Conservation (phyloP, 2,888 invertebrate species). For the Odiellus spinosus region DNA sequence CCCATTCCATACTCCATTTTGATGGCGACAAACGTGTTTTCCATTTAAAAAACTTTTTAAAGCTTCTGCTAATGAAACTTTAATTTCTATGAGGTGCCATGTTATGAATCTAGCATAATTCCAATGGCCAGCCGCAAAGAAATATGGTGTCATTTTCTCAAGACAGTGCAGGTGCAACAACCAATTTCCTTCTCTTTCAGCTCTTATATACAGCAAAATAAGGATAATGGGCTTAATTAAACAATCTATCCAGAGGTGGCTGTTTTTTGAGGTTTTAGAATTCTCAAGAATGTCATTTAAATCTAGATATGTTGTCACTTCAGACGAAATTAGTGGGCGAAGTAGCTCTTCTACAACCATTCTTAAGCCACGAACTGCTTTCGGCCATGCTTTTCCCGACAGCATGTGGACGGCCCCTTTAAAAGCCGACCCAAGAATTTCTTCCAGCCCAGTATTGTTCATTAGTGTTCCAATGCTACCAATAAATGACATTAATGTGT, state of each 20-base stretch:
- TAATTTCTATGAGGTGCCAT: too few species aligned
- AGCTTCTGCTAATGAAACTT: too few species aligned
- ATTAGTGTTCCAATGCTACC: conserved; percentile 21
- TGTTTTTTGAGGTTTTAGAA: neutral
- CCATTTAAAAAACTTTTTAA: too few species aligned
- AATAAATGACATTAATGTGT: conserved; percentile 20
- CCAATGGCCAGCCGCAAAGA: neutral
- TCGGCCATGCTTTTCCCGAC: conserved; percentile 20
- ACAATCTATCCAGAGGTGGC: neutral
- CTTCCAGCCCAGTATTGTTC: conserved; percentile 19
- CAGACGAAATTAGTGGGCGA: neutral
- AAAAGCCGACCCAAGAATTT: conserved; percentile 20
- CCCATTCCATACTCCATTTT: too few species aligned
- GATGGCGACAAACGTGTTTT: too few species aligned
- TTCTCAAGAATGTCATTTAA: neutral
- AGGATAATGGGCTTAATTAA: neutral
- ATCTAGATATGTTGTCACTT: neutral
- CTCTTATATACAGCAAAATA: neutral
- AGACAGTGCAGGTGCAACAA: neutral
- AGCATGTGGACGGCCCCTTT: conserved; percentile 20
- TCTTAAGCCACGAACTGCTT: conserved; percentile 15
- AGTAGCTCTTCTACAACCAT: neutral
- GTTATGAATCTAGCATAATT: too few species aligned
- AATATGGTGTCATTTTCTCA: neutral
- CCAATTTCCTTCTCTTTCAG: neutral